phyloP scores from a whole-genome alignment of 2,797 vertebrate genomes.

The Mastacembelus armatus region DNA sequence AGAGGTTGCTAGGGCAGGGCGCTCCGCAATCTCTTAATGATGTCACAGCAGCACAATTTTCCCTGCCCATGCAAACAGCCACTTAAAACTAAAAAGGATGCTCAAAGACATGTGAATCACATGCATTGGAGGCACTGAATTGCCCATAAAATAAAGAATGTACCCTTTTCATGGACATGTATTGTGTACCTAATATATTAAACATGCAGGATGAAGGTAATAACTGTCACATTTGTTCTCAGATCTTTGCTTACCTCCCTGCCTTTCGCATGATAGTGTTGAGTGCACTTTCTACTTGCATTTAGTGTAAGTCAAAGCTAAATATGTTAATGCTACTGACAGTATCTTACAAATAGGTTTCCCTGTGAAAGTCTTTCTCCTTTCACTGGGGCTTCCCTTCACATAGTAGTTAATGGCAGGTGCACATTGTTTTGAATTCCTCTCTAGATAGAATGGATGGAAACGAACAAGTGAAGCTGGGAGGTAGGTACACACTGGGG shows the following conservation, averaged over 20 bases:
- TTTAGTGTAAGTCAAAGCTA: constrained; percentile 6
- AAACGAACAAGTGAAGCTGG: constrained; percentile 50
- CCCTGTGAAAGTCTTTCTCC: not conserved
- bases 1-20: constrained; percentile 65
- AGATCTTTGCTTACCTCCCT: not conserved
- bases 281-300: not conserved
- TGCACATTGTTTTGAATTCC: constrained; percentile 49
- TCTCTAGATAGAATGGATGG: constrained; percentile 37
- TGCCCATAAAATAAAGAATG: no score
- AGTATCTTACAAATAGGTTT: constrained; percentile 6
- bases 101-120: not conserved
- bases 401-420: constrained; percentile 42
- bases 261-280: constrained; percentile 12
- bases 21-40: constrained; percentile 66
- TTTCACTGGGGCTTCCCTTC: constrained; percentile 14
- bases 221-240: not conserved
- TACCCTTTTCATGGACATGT: no score
- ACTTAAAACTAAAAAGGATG: not conserved
- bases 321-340: not conserved
- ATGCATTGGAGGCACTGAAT: not conserved
- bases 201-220: not conserved
- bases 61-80: constrained; percentile 47
- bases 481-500: constrained; percentile 50
- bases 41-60: constrained; percentile 47
- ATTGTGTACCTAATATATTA: not conserved